These are phyloP conservation scores for Lamellibrachia satsuma DNA, from an alignment of 2,888 invertebrate species.

Conservation along the genomic window DNA sequence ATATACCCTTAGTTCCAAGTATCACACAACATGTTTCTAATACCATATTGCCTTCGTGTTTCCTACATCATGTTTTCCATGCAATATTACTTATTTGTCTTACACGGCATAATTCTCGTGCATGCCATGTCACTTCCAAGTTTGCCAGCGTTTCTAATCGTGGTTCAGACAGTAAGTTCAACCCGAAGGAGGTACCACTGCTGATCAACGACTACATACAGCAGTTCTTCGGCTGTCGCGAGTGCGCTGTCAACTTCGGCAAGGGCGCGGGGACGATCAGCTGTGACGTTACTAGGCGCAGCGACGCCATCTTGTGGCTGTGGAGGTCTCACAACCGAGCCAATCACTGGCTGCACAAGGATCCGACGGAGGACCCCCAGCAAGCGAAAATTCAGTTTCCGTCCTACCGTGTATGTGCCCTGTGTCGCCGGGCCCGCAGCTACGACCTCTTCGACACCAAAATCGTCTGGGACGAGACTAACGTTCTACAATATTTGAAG, in stretches of 20 bases:
- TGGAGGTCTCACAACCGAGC: conserved; percentile 92
- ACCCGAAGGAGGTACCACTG: neutral
- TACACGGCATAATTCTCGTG: neutral
- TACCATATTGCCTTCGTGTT: neutral
- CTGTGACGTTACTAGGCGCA: conserved; percentile 43
- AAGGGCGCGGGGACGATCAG: conserved; percentile 80
- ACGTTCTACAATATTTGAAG: neutral
- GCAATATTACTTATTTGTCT: neutral
- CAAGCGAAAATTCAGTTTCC: conserved; percentile 93
- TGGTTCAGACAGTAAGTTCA: neutral
- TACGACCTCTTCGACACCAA: neutral
- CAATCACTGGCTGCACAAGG: conserved; percentile 85
- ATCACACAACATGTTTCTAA: neutral
- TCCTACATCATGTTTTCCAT: neutral
- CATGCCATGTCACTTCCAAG: too few relatives aligned
- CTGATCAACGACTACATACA: conserved; percentile 89
- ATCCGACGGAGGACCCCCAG: conserved; percentile 86
- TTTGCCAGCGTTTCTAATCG: too few relatives aligned
- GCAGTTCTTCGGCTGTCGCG: conserved; percentile 91
- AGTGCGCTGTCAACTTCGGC: conserved; percentile 89
- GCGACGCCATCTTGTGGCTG: conserved; percentile 80
- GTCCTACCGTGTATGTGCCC: conserved; percentile 72
- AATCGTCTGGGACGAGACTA: neutral
- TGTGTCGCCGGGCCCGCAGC: neutral
- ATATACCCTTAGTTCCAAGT: neutral